phyloP scores from a whole-genome alignment of 2,888 invertebrate species.

The Cantharis nigra region DNA sequence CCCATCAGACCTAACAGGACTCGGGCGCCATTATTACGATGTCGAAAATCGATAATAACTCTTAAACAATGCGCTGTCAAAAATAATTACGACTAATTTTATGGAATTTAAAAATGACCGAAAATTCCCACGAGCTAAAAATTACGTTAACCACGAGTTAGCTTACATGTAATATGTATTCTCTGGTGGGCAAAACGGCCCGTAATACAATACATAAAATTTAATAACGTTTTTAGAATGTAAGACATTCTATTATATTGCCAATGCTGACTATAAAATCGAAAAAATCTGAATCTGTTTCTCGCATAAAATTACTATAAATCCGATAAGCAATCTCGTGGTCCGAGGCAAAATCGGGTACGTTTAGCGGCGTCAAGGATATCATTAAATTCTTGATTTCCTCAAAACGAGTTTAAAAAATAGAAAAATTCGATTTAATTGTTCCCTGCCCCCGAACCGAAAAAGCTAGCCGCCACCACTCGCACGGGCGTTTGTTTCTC shows the following conservation, averaged over 20 bases:
- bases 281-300: slow-evolving; percentile 12
- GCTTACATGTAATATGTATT: slow-evolving; percentile 10
- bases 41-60: slow-evolving; percentile 25
- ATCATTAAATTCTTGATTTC: slow-evolving; percentile 11
- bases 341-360: slow-evolving; percentile 2
- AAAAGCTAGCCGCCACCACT: neutral
- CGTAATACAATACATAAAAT: slow-evolving; percentile 13
- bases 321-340: slow-evolving; percentile 23
- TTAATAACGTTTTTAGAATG: slow-evolving; percentile 6
- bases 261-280: neutral
- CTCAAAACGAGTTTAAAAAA: neutral
- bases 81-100: slow-evolving; percentile 26
- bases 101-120: slow-evolving; percentile 13
- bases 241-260: slow-evolving; percentile 3
- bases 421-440: neutral
- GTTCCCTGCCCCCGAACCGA: neutral
- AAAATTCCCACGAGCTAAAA: slow-evolving; percentile 10
- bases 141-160: slow-evolving; percentile 20
- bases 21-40: neutral
- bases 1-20: neutral
- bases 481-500: too few relatives aligned
- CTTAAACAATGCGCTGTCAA: slow-evolving; percentile 29
- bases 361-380: neutral
- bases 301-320: slow-evolving; percentile 22
- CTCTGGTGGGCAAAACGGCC: slow-evolving; percentile 4